These are phyloP conservation scores for Drosophila bunnanda DNA, from an alignment of 2,888 invertebrate species.

Conservation along the genomic window DNA sequence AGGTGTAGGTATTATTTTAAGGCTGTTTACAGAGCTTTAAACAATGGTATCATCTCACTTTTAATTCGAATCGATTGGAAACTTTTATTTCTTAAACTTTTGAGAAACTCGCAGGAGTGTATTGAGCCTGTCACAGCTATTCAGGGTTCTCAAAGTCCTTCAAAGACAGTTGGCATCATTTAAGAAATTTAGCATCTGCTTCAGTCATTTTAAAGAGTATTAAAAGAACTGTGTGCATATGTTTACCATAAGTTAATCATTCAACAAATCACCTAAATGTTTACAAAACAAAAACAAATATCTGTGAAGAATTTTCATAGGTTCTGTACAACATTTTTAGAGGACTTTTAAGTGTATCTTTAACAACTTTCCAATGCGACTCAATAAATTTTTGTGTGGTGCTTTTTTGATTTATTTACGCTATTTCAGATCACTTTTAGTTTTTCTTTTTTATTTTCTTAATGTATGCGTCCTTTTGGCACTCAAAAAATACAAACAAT, in stretches of 20 bases:
- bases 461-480: not conserved
- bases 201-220: not conserved
- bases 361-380: not conserved
- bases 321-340: not conserved
- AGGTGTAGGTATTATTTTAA: too few species aligned
- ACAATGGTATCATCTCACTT: not conserved
- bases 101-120: not conserved
- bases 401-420: not conserved
- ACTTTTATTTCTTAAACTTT: not conserved
- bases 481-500: conserved; percentile 15
- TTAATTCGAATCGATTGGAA: not conserved
- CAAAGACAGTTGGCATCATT: not conserved
- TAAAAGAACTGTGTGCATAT: too few species aligned
- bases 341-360: not conserved
- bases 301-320: not conserved
- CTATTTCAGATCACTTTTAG: conserved; percentile 1
- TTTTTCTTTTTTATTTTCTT: too few species aligned
- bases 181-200: not conserved
- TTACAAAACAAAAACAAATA: not conserved
- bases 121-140: not conserved
- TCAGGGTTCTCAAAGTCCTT: not conserved
- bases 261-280: too few species aligned
- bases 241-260: not conserved
- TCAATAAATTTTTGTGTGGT: not conserved
- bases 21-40: not conserved